Conservation (phyloP, 2,888 invertebrate species). For the Chrysina gloriosa region DNA sequence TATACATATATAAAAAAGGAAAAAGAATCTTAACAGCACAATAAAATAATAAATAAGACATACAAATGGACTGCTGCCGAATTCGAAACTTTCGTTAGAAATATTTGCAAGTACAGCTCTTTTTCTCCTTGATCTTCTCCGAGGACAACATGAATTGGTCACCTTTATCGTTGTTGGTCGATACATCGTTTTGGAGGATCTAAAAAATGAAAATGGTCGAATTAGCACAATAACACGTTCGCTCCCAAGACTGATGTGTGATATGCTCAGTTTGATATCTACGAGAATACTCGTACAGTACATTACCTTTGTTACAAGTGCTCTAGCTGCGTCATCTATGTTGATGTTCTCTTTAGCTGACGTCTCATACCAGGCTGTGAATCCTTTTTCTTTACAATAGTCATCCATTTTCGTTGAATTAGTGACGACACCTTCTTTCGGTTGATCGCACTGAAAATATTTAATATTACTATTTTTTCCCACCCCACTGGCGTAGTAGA, state of each 20-base stretch:
- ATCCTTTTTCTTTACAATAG: constrained; percentile 91
- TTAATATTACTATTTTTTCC: no score
- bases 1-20: constrained; percentile 31
- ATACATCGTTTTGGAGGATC: constrained; percentile 47
- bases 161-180: constrained; percentile 46
- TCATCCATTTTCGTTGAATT: constrained; percentile 89
- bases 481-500: no score
- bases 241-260: background rate
- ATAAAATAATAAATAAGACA: constrained; percentile 36
- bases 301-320: constrained; percentile 88
- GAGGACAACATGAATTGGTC: constrained; percentile 48
- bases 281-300: no score
- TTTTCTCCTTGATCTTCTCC: constrained; percentile 37
- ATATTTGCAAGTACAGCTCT: constrained; percentile 37
- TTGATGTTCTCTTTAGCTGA: constrained; percentile 97
- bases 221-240: background rate
- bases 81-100: constrained; percentile 34
- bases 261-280: no score
- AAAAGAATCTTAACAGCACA: constrained; percentile 34
- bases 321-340: constrained; percentile 94
- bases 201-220: constrained; percentile 25
- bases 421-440: constrained; percentile 87
- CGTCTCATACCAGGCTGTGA: constrained; percentile 95
- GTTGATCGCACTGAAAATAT: constrained; percentile 82
- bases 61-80: constrained; percentile 33